Base-by-base conservation (phyloP, 2,888 invertebrate genomes). In the Agrochola lychnidis region DNA sequence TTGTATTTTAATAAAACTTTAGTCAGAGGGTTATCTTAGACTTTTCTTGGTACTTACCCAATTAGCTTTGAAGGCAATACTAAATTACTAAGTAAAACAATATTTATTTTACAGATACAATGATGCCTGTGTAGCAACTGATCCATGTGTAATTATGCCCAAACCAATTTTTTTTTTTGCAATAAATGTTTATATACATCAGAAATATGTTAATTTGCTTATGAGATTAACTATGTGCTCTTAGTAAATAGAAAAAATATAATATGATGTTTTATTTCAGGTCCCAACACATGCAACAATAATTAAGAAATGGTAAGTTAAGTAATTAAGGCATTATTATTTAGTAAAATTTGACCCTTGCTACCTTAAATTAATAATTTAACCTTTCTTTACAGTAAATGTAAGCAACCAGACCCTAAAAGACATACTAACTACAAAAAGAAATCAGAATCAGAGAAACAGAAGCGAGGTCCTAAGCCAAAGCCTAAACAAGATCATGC, bases 391-490 rank as follows among this genome's bases (percentile, higher is more conserved):
- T 80, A 36, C 61, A 96, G 96, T 87, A 95, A 95, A 91, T 96
- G 96, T 87, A 94, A 93, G 75, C 72, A 87, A 57, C 83, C 84
- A 45, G 90, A 91, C 73, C 90, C 89, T 36, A 95, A 93, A 85
- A 94, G 91, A 82, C 93, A 90, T 68, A 91, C 94, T 57, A 96
- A 97, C 70, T 97, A 97, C 83, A 97, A 97, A 88, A 95, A 95
- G 40, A 97, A 97, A 88, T 93, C 97, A 0, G 97, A 97, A 25
- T 95, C 97, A 56, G 97, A 97, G 70, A 97, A 97, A 84, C 94
- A 96, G 79, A 97, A 97, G 85, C 93, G 97, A 9, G 97, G 97
- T 0, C 97, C 97, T 0, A 97, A 97, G 84, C 97, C 97, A 0
- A 96, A 97, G 78, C 96, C 97, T 1, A 97, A 97, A 88, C 94